Conservation (phyloP, 2,888 invertebrate genomes). For the Tholera decimalis region DNA sequence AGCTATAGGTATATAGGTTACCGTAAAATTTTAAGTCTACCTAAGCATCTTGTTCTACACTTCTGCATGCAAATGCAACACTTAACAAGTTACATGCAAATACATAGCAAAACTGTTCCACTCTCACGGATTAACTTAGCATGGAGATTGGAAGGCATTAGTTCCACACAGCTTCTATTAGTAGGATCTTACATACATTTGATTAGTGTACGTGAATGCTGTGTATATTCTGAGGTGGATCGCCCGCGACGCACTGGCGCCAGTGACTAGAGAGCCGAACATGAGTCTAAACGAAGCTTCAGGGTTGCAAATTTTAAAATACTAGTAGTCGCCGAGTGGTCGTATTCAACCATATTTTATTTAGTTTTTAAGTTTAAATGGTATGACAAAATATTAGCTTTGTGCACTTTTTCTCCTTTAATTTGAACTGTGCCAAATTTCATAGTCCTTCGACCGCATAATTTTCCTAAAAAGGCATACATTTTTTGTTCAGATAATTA, state of each 20-base stretch:
- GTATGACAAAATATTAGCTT: too few species aligned
- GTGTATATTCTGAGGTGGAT: constrained; percentile 21
- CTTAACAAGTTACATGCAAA: constrained; percentile 10
- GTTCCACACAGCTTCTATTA: constrained; percentile 29
- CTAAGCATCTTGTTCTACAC: constrained; percentile 3
- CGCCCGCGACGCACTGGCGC: constrained; percentile 47
- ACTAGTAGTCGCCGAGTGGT: too few species aligned
- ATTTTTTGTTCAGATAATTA: too few species aligned
- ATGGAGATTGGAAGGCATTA: constrained; percentile 42
- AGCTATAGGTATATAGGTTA: not conserved
- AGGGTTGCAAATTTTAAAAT: constrained; percentile 38
- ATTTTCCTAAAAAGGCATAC: too few species aligned
- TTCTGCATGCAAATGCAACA: constrained; percentile 17
- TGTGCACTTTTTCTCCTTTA: too few species aligned
- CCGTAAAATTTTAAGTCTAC: not conserved
- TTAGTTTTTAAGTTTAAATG: too few species aligned
- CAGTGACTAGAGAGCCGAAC: constrained; percentile 40
- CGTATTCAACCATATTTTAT: too few species aligned
- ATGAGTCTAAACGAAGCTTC: constrained; percentile 25
- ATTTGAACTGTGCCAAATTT: too few species aligned
- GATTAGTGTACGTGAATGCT: constrained; percentile 41
- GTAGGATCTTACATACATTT: constrained; percentile 35
- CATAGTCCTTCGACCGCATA: too few species aligned
- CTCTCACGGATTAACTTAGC: constrained; percentile 35
- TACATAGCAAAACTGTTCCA: constrained; percentile 19